A percentile compares a stretch with the other conserved stretches of the same genome.
Evolutionary conservation across 2,888 invertebrate genomes (phyloP).

Genomic region (Eupithecia abbreviata): DNA sequence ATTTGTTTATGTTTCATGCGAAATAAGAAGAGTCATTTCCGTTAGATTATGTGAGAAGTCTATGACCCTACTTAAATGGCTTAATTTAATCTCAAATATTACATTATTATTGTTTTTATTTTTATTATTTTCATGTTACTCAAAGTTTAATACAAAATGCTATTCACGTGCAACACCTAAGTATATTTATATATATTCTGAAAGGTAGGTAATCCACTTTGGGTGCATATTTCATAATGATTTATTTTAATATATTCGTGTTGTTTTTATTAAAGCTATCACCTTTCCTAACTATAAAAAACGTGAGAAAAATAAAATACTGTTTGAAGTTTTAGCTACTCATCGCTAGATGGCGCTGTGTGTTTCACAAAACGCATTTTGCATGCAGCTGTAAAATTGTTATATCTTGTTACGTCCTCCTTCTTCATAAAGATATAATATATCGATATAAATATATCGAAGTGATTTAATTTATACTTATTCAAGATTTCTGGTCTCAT

Average conservation of each 20-base stretch:
- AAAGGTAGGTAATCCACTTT: background rate
- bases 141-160: background rate
- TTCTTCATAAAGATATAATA: background rate
- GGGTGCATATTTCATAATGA: background rate
- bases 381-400: background rate
- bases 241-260: background rate
- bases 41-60: background rate
- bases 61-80: background rate
- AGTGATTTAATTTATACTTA: background rate
- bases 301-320: background rate
- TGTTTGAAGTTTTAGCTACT: conserved; percentile 57
- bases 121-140: background rate
- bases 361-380: conserved; percentile 16
- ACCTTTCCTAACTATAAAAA: background rate
- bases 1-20: conserved; percentile 1
- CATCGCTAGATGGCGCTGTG: conserved; percentile 66
- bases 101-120: background rate
- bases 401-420: background rate
- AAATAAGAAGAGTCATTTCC: conserved; percentile 13
- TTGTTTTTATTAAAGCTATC: background rate
- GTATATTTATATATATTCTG: background rate
- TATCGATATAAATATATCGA: background rate
- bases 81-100: background rate
- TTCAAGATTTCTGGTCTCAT: background rate
- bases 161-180: background rate